Evolutionary conservation across 2,888 invertebrate species (phyloP), one percentile per base, ranked within the genome.

Genomic region (Eupsilia transversa): DNA sequence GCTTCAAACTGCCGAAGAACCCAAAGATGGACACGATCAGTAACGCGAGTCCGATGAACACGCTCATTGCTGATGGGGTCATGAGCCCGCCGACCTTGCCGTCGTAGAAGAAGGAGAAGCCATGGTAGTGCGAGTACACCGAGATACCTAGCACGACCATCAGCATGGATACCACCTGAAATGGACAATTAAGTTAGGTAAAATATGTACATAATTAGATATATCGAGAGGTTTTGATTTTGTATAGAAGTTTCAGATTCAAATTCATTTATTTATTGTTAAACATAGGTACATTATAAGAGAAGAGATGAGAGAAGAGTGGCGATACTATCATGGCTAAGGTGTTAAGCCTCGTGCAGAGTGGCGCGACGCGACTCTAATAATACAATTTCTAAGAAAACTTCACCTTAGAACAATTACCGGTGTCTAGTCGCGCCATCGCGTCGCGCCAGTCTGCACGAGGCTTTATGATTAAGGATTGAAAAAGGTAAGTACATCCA

Each of bases 11-110:
- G 46, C 98, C 98, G 86, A 98, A 98, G 94, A 98, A 98, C 46
- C 98, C 99, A 85, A 98, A 98, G 86, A 98, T 97, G 0, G 98
- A 98, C 23, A 99, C 97, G 68, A 98, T 94, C 86, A 98, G 97
- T 66, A 98, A 97, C 64, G 97, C 94, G 72, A 97, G 96, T 0
- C 99, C 99, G 56, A 98, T 97, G 23, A 98, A 97, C 33, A 98
- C 97, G 57, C 98, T 96, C 43, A 99, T 94, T 12, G 97, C 97
- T 0, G 98, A 98, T 0, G 98, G 98, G 1, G 98, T 98, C 87
- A 97, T 97, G 91, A 98, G 97, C 72, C 96, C 86, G 2, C 94
- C 92, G 54, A 88, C 88, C 80, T 89, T 92, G 5, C 92, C 90
- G 65, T 93, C 92, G 85, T 93, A 94, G 90, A 96, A 94, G 89